Conservation (phyloP, 2,888 invertebrate species). For the Chloroclysta siterata region DNA sequence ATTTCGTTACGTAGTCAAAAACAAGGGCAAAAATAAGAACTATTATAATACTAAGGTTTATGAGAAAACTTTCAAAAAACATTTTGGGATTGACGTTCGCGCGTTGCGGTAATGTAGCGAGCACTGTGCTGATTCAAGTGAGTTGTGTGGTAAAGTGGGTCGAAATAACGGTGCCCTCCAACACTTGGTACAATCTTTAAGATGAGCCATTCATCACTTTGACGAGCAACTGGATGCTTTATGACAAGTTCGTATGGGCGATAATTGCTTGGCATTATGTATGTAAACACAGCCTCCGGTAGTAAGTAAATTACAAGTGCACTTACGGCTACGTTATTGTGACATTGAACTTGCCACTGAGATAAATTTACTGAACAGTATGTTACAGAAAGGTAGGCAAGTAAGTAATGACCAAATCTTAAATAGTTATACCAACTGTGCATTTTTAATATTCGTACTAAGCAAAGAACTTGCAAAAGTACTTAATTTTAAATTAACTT, state of each 20-base stretch:
- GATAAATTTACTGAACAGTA: slow-evolving; percentile 10
- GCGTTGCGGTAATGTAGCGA: slow-evolving; percentile 56
- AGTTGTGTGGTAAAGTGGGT: slow-evolving; percentile 61
- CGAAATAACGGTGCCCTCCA: slow-evolving; percentile 70
- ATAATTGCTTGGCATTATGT: slow-evolving; percentile 30
- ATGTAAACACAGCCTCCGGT: slow-evolving; percentile 33
- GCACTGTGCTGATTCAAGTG: slow-evolving; percentile 59
- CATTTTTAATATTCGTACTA: too few relatives aligned
- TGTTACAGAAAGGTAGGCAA: not conserved
- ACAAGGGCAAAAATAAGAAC: slow-evolving; percentile 67
- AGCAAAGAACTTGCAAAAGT: too few relatives aligned
- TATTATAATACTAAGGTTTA: slow-evolving; percentile 64
- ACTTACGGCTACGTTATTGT: slow-evolving; percentile 35
- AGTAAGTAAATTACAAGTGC: slow-evolving; percentile 24
- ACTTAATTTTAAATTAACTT: too few relatives aligned
- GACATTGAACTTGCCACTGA: slow-evolving; percentile 59
- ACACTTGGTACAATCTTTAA: slow-evolving; percentile 39
- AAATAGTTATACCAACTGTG: too few relatives aligned
- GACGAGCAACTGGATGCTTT: slow-evolving; percentile 31
- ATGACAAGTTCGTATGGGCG: slow-evolving; percentile 27
- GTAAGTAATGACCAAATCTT: not conserved
- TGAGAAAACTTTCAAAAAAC: slow-evolving; percentile 79
- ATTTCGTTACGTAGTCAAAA: slow-evolving; percentile 78
- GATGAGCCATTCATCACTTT: slow-evolving; percentile 40
- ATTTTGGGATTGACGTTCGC: slow-evolving; percentile 67